Conservation (phyloP, 2,113 vertebrate genomes). For the Lampris megalopsis region DNA sequence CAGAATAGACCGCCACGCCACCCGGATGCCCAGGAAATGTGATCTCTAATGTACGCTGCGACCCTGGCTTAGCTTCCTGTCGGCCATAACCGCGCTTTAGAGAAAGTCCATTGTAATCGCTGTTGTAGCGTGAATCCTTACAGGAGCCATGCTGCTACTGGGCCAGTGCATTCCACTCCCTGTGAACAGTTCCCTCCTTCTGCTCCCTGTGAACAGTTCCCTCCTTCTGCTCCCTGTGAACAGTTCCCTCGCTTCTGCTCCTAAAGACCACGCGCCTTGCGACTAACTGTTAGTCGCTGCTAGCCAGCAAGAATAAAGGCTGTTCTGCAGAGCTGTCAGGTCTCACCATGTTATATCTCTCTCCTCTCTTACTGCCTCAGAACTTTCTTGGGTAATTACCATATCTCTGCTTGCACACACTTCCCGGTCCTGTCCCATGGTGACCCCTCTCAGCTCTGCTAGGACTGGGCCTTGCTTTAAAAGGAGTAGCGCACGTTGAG, state of each 20-base stretch:
- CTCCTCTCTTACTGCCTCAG: not conserved
- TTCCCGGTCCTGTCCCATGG: conserved; percentile 24
- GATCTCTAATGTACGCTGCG: not conserved
- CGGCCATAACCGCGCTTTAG: not conserved
- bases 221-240: no score
- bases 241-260: no score
- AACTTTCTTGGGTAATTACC: conserved; percentile 9
- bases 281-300: conserved; percentile 27
- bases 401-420: not conserved
- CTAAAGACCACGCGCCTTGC: not conserved
- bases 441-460: conserved; percentile 29
- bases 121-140: conserved; percentile 9
- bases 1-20: no score
- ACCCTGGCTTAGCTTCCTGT: conserved; percentile 6
- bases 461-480: not conserved
- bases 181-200: conserved; percentile 3
- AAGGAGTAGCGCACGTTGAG: conserved; percentile 16
- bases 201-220: conserved; percentile 26
- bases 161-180: conserved; percentile 38
- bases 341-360: conserved; percentile 10
- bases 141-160: conserved; percentile 19
- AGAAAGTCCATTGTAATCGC: conserved; percentile 34
- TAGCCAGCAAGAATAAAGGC: conserved; percentile 15
- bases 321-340: conserved; percentile 9
- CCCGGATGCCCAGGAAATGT: conserved; percentile 4